Percentiles rank a stretch among this genome's conserved stretches.
Evolutionary conservation across 2,113 vertebrate genomes (phyloP).

Genomic region (Podarcis cretensis): DNA sequence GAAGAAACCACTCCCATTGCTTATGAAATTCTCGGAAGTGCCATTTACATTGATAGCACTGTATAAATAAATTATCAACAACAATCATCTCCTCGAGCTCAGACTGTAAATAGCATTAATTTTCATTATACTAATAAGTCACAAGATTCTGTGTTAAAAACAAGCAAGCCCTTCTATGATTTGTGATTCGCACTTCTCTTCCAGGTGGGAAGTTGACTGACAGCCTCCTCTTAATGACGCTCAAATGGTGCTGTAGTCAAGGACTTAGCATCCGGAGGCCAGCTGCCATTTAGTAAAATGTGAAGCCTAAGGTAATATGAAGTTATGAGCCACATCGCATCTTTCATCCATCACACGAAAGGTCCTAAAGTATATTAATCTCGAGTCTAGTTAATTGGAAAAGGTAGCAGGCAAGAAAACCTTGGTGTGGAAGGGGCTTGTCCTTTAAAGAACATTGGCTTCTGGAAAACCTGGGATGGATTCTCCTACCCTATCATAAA

Average conservation of each 20-base stretch:
- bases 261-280: not conserved
- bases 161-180: not conserved
- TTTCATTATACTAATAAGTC: not conserved
- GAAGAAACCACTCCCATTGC: not conserved
- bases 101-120: slow-evolving; percentile 1
- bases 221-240: slow-evolving; percentile 6
- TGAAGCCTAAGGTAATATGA: not conserved
- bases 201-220: slow-evolving; percentile 11
- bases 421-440: not conserved
- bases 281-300: slow-evolving; percentile 10
- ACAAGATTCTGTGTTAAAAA: not conserved
- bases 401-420: not conserved
- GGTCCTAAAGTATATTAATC: not conserved
- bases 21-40: not conserved
- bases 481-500: not conserved
- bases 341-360: slow-evolving; percentile 11
- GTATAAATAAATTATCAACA: slow-evolving; percentile 7
- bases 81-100: not conserved
- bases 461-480: not conserved
- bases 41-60: not conserved
- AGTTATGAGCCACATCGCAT: not conserved
- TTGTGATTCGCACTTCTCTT: not conserved
- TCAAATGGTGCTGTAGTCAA: not conserved
- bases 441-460: not conserved
- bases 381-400: slow-evolving; percentile 16